Evolutionary conservation across 1,140 invertebrate species (phyloP), one percentile per base, ranked within the genome.

Genomic region (Papilio xuthus): DNA sequence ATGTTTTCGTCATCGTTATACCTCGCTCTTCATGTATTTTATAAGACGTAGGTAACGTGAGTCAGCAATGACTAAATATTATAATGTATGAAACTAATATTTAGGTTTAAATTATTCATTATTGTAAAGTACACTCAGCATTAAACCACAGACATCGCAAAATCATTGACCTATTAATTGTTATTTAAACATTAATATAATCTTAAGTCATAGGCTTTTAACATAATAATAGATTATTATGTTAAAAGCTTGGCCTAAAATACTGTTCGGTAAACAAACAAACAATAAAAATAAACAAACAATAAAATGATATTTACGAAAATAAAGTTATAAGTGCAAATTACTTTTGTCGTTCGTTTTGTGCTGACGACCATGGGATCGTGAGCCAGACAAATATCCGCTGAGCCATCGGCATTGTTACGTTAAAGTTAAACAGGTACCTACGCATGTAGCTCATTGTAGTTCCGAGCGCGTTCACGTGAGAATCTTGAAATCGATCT

Each of bases 11-110:
- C 74, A 60, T 63, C 53, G 53, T 56, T 32, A 37, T 56, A 53
- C 73, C 28, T 53, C 28, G 47, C 44, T n/a, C 50, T 15, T 75
- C 18, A 47, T 23, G 71, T 73, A 42, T 73, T 73, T 44, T 28
- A 75, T 20, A 56, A 63, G 74, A n/a, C 63, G 53, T 76, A 37
- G 56, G 20, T 63, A 42, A 63, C 18, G 10, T 76, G 74, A 76
- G 50, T 76, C 74, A 76, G n/a, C 53, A 76, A 76, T 76, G 74
- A 76, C 74, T 76, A 76, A 76, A 76, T 32, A 67, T 28, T 67
- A 28, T 26, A 67, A 67, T 28, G 60, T 67, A 67, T 67, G 60
- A 10, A 26, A 67, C 60, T 67, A 67, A 67, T 67, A 67, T 67
- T 67, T 32, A 18, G 26, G 60, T 67, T 67, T 67, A 67, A 67